Evolutionary conservation across 2,113 vertebrate genomes (phyloP).

Genomic region (Anarrhichthys ocellatus): DNA sequence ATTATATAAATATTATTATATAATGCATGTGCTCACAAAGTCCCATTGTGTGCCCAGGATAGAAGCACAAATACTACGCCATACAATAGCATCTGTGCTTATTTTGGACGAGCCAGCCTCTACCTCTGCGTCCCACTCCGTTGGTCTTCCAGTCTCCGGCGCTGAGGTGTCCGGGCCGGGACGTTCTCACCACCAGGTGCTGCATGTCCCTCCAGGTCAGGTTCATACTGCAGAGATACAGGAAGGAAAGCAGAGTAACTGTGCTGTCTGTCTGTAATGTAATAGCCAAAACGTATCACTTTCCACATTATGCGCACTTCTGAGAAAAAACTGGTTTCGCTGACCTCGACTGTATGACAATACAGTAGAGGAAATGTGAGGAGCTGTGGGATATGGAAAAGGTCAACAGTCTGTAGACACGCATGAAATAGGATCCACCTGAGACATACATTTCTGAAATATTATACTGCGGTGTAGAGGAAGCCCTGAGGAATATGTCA

Average conservation of each 20-base stretch:
- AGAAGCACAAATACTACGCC: neutral
- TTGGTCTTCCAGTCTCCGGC: constrained; percentile 96
- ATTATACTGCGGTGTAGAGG: constrained; percentile 21
- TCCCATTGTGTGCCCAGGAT: neutral
- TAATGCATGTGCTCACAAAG: neutral
- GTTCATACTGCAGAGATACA: constrained; percentile 86
- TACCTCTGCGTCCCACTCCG: constrained; percentile 94
- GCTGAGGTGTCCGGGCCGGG: constrained; percentile 90
- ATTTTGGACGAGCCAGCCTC: neutral
- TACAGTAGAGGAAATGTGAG: constrained; percentile 47
- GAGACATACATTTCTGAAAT: constrained; percentile 25
- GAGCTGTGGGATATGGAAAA: constrained; percentile 41
- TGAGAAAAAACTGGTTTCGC: constrained; percentile 32
- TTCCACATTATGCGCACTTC: constrained; percentile 34
- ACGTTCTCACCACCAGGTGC: constrained; percentile 94
- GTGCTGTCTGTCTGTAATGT: constrained; percentile 35
- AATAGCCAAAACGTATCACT: constrained; percentile 34
- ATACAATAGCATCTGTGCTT: constrained; percentile 14
- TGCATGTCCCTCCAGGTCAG: constrained; percentile 99
- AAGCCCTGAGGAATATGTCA: constrained; percentile 33
- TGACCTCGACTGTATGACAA: constrained; percentile 49
- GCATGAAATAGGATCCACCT: constrained; percentile 48
- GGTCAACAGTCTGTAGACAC: constrained; percentile 47
- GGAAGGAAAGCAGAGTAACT: constrained; percentile 16
- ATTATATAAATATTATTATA: neutral